phyloP scores from a whole-genome alignment of 1,140 invertebrate species.

The Drosophila triauraria region DNA sequence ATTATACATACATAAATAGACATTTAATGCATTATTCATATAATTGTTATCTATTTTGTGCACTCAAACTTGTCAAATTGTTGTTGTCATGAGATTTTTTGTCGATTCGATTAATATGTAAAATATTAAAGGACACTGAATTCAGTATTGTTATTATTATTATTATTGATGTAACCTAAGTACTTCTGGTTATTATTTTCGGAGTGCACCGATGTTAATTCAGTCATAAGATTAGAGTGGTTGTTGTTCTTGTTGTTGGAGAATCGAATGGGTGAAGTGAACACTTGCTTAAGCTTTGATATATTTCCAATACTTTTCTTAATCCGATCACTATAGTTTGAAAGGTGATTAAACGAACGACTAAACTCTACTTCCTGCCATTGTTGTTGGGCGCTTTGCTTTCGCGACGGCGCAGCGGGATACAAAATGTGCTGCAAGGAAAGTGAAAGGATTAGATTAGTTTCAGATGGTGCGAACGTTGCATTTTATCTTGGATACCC shows the following conservation, averaged over 20 bases:
- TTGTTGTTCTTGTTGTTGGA: constrained; percentile 51
- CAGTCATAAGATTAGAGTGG: constrained; percentile 41
- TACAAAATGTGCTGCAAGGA: constrained; percentile 53
- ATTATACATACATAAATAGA: constrained; percentile 53
- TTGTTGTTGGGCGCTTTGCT: constrained; percentile 31
- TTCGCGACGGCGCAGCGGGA: constrained; percentile 45
- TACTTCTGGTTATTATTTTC: constrained; percentile 47
- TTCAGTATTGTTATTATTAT: constrained; percentile 51
- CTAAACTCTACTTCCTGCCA: constrained; percentile 50
- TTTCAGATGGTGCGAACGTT: too few relatives aligned
- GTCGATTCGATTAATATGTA: constrained; percentile 44
- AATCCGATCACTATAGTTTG: constrained; percentile 48
- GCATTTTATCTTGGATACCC: neutral
- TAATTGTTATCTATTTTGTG: constrained; percentile 51
- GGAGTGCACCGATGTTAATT: constrained; percentile 28
- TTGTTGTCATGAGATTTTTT: constrained; percentile 39
- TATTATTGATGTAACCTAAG: constrained; percentile 48
- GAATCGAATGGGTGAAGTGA: constrained; percentile 43
- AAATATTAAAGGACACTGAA: constrained; percentile 45
- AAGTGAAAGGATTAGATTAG: neutral
- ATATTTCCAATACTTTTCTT: constrained; percentile 54
- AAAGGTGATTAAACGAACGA: constrained; percentile 55
- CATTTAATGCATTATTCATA: constrained; percentile 51
- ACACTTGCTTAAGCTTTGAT: constrained; percentile 40
- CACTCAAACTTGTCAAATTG: constrained; percentile 49